A percentile compares a stretch with the other conserved stretches of the same genome.
phyloP scores from a whole-genome alignment of 2,797 vertebrate genomes.

The Sciaenops ocellatus region DNA sequence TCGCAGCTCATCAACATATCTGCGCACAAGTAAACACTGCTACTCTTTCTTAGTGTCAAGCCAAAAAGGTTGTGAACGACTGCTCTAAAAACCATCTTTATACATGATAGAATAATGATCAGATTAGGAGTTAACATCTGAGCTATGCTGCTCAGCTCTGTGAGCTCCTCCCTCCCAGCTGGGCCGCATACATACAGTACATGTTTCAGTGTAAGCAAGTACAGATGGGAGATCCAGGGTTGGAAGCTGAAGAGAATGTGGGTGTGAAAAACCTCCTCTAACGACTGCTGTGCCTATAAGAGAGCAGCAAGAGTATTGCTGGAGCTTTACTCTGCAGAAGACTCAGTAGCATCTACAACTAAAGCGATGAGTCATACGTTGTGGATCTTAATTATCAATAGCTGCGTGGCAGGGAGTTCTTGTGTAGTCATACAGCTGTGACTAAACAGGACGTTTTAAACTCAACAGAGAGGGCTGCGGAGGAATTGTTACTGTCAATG shows the following conservation, averaged over 20 bases:
- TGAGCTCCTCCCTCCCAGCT: conserved; percentile 42
- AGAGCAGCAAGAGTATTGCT: conserved; percentile 11
- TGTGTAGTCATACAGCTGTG: conserved; percentile 14
- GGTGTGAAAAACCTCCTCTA: background rate
- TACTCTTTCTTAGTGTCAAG: background rate
- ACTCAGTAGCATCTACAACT: conserved; percentile 8
- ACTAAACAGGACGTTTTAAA: conserved; percentile 24
- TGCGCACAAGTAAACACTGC: background rate
- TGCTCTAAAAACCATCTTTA: background rate
- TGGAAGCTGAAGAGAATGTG: conserved; percentile 27
- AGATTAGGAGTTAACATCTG: conserved; percentile 37
- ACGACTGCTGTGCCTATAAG: background rate
- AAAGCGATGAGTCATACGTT: conserved; percentile 40
- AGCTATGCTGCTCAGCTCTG: background rate
- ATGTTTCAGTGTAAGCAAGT: conserved; percentile 31
- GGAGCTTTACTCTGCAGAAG: conserved; percentile 15
- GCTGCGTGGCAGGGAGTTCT: conserved; percentile 29
- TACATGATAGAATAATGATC: conserved; percentile 18
- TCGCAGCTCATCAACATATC: too few species aligned
- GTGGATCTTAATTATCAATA: conserved; percentile 49
- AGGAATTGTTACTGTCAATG: conserved; percentile 23
- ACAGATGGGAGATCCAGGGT: conserved; percentile 23
- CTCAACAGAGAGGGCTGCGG: conserved; percentile 1
- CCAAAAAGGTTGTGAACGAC: background rate
- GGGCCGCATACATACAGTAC: background rate